Evolutionary conservation across 2,113 vertebrate species (phyloP), one percentile per base, ranked within the genome.

Genomic region (Gallinago media): DNA sequence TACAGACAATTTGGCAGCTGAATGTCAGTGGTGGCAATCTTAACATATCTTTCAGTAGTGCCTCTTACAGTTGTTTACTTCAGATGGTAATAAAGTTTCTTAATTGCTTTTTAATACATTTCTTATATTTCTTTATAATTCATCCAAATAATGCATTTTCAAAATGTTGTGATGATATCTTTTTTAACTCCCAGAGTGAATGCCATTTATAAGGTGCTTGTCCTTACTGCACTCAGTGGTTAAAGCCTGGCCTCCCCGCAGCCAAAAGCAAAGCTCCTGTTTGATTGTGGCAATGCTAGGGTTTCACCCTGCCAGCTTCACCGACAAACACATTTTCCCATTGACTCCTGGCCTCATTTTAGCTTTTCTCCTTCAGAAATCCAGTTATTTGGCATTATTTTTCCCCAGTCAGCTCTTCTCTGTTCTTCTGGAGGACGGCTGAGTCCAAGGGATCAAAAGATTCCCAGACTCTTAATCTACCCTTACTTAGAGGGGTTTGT

Each of bases 401-500:
- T 91, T 63, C 56, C 73, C 86, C 72, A 55, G 80, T 94, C 93
- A 91, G 80, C 91, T 94, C 49, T 93, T 76, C 74, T 92, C 40
- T 84, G 79, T 92, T 94, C 44, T 95, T 65, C 65, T 84, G 44
- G 61, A 71, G 61, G 65, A 93, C 3, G 14, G 32, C 72, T 95
- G 79, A 94, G 65, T 77, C 68, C 86, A 86, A 95, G 73, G 76
- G 83, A 96, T 94, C 89, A 94, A 92, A 97, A 88, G 78, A 86
- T 88, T 94, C 85, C 85, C 83, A 96, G 91, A 92, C 58, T 90
- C 46, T 90, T 96, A 92, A 95, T 80, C 79, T 92, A 92, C 38
- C 55, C 72, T 86, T 88, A 70, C 75, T 92, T 81, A 86, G 86
- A 89, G 36, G 42, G 38, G 49, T 75, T 94, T 94, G 38, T 91